phyloP scores from a whole-genome alignment of 2,113 vertebrate species.

The Corythaixoides concolor region DNA sequence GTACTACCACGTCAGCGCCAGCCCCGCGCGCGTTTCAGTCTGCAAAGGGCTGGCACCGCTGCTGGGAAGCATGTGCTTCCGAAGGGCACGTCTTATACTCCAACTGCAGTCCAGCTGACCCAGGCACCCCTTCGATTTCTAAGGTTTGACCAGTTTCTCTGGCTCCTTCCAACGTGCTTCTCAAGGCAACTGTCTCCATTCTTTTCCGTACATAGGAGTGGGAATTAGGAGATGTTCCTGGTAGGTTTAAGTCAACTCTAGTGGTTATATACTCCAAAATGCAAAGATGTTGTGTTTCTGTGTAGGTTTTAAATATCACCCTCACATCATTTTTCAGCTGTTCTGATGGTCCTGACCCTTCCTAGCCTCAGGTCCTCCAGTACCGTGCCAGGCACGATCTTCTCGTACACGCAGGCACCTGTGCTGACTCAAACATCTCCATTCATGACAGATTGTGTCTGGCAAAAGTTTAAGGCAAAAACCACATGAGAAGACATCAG shows the following conservation, averaged over 20 bases:
- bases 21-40: fast-evolving
- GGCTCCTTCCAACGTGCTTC: neutral
- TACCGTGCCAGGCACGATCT: fast-evolving
- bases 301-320: neutral
- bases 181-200: neutral
- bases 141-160: neutral
- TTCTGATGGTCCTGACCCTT: neutral
- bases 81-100: fast-evolving
- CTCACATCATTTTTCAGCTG: neutral
- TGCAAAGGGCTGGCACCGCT: fast-evolving
- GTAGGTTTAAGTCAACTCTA: no score
- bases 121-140: neutral
- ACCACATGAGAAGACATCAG: fast-evolving
- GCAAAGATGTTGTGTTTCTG: fast-evolving
- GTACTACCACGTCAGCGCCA: fast-evolving
- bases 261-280: neutral
- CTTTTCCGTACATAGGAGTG: no score
- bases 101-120: fast-evolving
- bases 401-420: fast-evolving
- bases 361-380: no score
- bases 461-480: neutral
- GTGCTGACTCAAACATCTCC: fast-evolving
- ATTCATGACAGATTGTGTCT: neutral
- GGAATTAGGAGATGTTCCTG: neutral
- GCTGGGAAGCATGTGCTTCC: neutral